Percentiles rank a stretch among this genome's conserved stretches.
phyloP scores from a whole-genome alignment of 2,888 invertebrate genomes.

The Cheilosia impressa region DNA sequence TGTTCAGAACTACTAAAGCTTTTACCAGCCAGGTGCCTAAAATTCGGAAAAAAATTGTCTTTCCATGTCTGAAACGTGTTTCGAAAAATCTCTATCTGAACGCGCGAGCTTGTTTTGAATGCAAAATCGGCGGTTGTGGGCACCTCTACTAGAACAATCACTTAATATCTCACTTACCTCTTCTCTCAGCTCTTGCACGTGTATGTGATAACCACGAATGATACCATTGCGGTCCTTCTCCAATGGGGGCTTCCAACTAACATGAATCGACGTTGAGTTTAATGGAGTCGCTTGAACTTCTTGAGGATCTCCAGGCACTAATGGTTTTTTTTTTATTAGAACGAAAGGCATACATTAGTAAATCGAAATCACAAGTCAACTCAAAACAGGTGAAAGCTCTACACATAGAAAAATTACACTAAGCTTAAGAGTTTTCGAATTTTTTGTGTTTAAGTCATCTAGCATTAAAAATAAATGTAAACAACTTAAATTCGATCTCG shows the following conservation, averaged over 20 bases:
- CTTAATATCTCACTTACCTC: conserved; percentile 85
- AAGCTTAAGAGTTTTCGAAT: conserved; percentile 59
- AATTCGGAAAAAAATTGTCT: too few species aligned
- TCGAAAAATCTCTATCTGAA: too few species aligned
- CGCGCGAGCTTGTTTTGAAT: too few species aligned
- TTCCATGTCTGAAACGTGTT: too few species aligned
- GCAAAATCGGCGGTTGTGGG: too few species aligned
- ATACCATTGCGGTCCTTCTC: conserved; percentile 97
- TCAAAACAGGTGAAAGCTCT: conserved; percentile 56
- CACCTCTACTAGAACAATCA: too few species aligned
- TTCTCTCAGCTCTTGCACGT: conserved; percentile 94
- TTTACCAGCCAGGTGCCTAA: too few species aligned
- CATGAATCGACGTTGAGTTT: conserved; percentile 98
- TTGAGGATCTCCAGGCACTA: conserved; percentile 99
- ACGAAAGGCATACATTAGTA: conserved; percentile 67
- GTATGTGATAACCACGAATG: conserved; percentile 98
- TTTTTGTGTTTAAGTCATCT: conserved; percentile 43
- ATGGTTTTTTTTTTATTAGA: conserved; percentile 42
- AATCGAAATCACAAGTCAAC: conserved; percentile 11
- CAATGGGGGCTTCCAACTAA: conserved; percentile 96
- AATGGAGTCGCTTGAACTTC: conserved; percentile 94
- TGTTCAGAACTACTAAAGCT: too few species aligned
- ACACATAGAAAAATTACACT: conserved; percentile 71
- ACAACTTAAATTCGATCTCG: conserved; percentile 60
- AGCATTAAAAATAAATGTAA: conserved; percentile 57